A percentile compares a stretch with the other conserved stretches of the same genome.
These are phyloP conservation scores for Hymenopus coronatus DNA, from an alignment of 2,888 invertebrate genomes.

Conservation along the genomic window DNA sequence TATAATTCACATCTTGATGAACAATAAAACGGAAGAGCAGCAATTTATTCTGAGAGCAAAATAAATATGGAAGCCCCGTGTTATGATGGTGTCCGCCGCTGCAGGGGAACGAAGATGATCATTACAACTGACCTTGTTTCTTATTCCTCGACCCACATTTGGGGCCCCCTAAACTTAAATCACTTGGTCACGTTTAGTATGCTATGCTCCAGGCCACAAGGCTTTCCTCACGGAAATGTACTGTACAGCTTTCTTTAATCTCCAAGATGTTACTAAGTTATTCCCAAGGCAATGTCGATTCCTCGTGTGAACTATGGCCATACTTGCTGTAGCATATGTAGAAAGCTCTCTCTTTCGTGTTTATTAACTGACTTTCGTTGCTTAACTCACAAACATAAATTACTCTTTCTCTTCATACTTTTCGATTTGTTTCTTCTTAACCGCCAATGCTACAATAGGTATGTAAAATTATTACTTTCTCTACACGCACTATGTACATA, in stretches of 20 bases:
- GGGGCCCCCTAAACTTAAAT: not conserved
- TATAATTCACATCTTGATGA: no score
- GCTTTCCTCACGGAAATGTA: not conserved
- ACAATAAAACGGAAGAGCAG: no score
- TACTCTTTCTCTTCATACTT: no score
- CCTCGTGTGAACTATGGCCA: not conserved
- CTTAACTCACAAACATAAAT: no score
- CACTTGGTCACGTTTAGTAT: not conserved
- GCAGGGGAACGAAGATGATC: not conserved
- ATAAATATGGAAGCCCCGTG: no score
- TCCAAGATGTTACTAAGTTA: not conserved
- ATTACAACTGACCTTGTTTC: not conserved
- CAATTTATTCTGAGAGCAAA: no score
- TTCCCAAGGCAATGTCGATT: not conserved
- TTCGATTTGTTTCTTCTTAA: no score
- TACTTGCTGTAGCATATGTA: not conserved
- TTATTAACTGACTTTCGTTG: no score
- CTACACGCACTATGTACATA: no score
- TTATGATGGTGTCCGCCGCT: not conserved
- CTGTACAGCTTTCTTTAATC: not conserved
- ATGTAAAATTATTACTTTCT: no score
- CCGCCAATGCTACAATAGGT: no score
- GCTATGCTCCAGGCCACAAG: not conserved
- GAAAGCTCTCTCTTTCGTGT: no score
- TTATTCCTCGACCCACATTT: not conserved